Evolutionary conservation across 2,888 invertebrate genomes (phyloP).

Genomic region (Metallyticus violacea): DNA sequence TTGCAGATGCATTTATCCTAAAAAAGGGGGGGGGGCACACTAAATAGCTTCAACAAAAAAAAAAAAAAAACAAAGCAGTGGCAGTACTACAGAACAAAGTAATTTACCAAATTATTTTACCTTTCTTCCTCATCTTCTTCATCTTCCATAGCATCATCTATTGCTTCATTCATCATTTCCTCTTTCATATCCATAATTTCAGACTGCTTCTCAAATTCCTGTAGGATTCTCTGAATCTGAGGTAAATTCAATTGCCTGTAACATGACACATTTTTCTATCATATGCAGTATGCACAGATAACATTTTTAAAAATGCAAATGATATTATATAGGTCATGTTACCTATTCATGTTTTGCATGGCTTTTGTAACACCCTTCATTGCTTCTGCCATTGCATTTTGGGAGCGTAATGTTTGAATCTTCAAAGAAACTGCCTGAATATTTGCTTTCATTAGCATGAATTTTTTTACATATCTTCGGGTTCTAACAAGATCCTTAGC

Average conservation of each 20-base stretch:
- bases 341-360: slow-evolving; percentile 96
- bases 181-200: slow-evolving; percentile 99
- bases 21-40: too few relatives aligned
- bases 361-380: slow-evolving; percentile 99
- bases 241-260: slow-evolving; percentile 88
- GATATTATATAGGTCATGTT: not conserved
- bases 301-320: not conserved
- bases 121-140: slow-evolving; percentile 98
- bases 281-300: not conserved
- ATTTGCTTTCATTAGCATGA: slow-evolving; percentile 99
- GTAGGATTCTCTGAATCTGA: slow-evolving; percentile 95
- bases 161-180: slow-evolving; percentile 99
- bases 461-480: slow-evolving; percentile 92
- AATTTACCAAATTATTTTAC: slow-evolving; percentile 48
- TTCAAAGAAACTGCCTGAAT: slow-evolving; percentile 97
- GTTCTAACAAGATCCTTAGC: slow-evolving; percentile 98
- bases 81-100: too few relatives aligned
- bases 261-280: slow-evolving; percentile 12
- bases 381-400: slow-evolving; percentile 98
- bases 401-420: slow-evolving; percentile 95
- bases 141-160: slow-evolving; percentile 99
- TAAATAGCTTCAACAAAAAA: too few relatives aligned
- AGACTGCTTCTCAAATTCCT: slow-evolving; percentile 98
- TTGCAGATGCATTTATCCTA: too few relatives aligned
- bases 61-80: too few relatives aligned